Conservation (phyloP, 2,113 vertebrate species). For the Phodopus roborovskii region DNA sequence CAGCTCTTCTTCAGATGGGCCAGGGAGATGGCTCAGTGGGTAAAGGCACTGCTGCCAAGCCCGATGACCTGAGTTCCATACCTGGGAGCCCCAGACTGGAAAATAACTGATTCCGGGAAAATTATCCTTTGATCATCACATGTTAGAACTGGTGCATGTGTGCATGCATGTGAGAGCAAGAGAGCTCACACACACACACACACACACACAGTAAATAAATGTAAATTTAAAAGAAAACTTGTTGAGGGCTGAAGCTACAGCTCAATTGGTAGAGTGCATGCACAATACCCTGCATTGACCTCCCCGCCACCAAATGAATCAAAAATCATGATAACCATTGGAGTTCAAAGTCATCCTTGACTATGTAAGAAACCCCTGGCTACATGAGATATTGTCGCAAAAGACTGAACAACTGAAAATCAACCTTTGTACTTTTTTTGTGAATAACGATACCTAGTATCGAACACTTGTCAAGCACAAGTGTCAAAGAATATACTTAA, state of each 20-base stretch:
- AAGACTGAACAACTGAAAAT: background rate
- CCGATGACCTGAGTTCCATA: background rate
- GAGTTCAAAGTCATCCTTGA: background rate
- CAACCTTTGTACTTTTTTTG: background rate
- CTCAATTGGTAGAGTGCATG: background rate
- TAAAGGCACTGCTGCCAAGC: background rate
- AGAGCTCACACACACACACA: background rate
- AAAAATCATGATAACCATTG: background rate
- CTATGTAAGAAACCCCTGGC: background rate
- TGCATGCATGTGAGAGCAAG: background rate
- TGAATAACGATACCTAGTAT: background rate
- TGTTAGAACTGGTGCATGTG: background rate
- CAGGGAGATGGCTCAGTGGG: background rate
- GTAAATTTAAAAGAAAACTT: background rate
- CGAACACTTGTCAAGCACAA: constrained; percentile 27
- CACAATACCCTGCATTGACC: background rate
- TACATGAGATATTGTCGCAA: background rate
- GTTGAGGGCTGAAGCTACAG: background rate
- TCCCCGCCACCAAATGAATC: background rate
- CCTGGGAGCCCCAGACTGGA: background rate
- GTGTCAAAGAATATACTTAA: background rate
- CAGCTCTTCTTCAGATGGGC: background rate
- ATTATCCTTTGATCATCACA: background rate
- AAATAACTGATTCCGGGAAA: background rate
- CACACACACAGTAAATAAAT: background rate